Evolutionary conservation across 2,113 vertebrate species (phyloP).

Genomic region (Orycteropus afer): DNA sequence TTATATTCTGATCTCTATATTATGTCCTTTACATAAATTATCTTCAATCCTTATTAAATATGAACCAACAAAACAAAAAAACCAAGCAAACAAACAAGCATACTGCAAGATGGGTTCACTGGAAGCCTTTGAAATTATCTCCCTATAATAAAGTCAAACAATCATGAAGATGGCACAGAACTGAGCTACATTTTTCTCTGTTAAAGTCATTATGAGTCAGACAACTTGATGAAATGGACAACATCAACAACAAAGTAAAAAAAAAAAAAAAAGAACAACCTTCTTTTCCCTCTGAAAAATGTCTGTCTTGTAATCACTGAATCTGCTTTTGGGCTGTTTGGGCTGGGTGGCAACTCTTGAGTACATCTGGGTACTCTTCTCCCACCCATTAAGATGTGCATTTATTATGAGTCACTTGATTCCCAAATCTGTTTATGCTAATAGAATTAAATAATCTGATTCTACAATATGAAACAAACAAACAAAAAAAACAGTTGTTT

Average conservation of each 20-base stretch:
- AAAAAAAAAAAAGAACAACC: not conserved
- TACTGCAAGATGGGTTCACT: not conserved
- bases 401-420: not conserved
- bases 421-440: not conserved
- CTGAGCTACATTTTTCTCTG: not conserved
- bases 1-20: not conserved
- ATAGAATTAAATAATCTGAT: not conserved
- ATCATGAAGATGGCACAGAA: not conserved
- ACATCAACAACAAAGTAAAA: not conserved
- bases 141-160: not conserved
- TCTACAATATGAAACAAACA: not conserved
- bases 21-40: not conserved
- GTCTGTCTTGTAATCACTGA: not conserved
- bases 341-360: not conserved
- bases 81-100: not conserved
- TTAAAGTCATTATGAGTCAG: not conserved
- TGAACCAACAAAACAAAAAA: not conserved
- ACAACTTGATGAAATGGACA: not conserved
- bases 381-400: not conserved
- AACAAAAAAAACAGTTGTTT: not conserved
- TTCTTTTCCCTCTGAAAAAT: not conserved
- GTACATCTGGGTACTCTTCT: not conserved
- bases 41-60: not conserved
- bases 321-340: not conserved
- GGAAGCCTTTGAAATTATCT: not conserved